Conservation (phyloP, 1,140 invertebrate species). For the Zophobas atratus region DNA sequence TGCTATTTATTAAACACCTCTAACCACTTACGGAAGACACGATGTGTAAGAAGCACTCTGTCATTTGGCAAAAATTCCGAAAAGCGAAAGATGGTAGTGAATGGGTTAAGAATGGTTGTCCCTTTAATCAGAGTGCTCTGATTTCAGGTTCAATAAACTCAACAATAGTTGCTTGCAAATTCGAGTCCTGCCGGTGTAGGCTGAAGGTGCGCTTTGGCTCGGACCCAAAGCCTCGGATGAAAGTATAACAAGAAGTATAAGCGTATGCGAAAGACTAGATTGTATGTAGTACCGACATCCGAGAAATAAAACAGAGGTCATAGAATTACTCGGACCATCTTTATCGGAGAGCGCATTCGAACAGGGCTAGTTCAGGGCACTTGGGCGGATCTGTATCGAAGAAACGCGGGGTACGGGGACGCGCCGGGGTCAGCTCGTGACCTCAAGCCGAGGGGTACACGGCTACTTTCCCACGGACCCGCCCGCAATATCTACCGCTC, state of each 20-base stretch:
- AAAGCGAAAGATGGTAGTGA: not conserved
- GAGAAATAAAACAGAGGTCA: conserved; percentile 35
- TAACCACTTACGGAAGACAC: too few relatives aligned
- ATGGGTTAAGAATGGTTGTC: not conserved
- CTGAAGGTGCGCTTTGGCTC: not conserved
- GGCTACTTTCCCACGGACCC: conserved; percentile 69
- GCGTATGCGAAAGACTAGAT: not conserved
- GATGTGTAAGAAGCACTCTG: not conserved
- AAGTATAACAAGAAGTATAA: conserved; percentile 9
- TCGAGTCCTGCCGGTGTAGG: not conserved
- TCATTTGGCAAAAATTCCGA: not conserved
- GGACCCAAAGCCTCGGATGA: conserved; percentile 11
- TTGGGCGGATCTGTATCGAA: conserved; percentile 65
- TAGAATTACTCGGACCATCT: conserved; percentile 38
- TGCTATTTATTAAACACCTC: too few relatives aligned
- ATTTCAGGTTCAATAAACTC: conserved; percentile 31
- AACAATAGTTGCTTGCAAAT: conserved; percentile 1
- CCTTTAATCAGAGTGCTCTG: conserved; percentile 19
- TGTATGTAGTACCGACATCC: conserved; percentile 10
- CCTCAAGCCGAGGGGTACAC: conserved; percentile 68
- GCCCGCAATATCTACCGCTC: conserved; percentile 68
- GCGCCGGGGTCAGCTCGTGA: conserved; percentile 67
- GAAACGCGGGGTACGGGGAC: conserved; percentile 57
- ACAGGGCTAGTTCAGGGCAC: conserved; percentile 62
- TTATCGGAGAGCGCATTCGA: conserved; percentile 36